Conservation (phyloP, 2,797 vertebrate species). For the Sebastolobus altivelis region DNA sequence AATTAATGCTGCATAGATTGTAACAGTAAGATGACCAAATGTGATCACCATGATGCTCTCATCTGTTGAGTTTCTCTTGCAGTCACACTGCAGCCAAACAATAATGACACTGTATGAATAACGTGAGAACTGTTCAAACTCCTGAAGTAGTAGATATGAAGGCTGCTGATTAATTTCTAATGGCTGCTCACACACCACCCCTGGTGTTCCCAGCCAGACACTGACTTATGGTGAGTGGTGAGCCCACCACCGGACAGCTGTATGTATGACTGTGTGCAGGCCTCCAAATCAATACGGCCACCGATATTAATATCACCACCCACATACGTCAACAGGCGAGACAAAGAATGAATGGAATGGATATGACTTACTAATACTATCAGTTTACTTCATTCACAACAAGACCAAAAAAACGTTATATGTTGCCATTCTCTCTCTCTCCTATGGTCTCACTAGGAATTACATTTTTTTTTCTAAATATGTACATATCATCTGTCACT, state of each 20-base stretch:
- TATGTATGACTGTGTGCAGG: conserved; percentile 70
- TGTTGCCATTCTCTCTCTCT: background rate
- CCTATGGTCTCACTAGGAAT: background rate
- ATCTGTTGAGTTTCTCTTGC: background rate
- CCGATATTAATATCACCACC: conserved; percentile 64
- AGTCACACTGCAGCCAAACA: background rate
- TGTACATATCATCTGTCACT: too few species aligned
- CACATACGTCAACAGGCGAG: conserved; percentile 36
- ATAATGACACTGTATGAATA: background rate
- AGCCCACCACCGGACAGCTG: conserved; percentile 71
- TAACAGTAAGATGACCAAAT: too few species aligned
- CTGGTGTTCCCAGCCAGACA: conserved; percentile 69
- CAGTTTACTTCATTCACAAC: conserved; percentile 10
- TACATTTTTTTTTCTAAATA: too few species aligned
- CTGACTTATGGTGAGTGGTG: conserved; percentile 71
- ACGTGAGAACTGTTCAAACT: conserved; percentile 7
- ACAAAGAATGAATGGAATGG: conserved; percentile 35
- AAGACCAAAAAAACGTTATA: background rate
- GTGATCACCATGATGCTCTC: background rate
- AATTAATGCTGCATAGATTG: background rate
- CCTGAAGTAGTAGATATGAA: background rate
- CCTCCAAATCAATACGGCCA: conserved; percentile 74
- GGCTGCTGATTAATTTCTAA: conserved; percentile 51
- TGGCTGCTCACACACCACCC: conserved; percentile 51
- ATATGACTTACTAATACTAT: conserved; percentile 35